These are phyloP conservation scores for Drosophila anceps DNA, from an alignment of 2,888 invertebrate species.

Conservation along the genomic window DNA sequence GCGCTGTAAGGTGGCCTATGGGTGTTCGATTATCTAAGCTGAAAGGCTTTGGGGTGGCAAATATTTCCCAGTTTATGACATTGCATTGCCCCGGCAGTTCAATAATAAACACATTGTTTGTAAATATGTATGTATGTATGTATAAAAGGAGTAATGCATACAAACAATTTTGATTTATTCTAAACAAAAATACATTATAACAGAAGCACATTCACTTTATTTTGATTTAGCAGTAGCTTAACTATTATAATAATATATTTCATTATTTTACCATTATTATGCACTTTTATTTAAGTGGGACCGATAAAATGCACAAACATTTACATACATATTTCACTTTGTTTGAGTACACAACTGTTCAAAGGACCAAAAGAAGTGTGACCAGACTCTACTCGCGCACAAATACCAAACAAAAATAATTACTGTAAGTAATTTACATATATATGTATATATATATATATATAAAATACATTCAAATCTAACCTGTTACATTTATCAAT, in stretches of 20 bases:
- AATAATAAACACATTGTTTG: constrained; percentile 5
- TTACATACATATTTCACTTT: constrained; percentile 9
- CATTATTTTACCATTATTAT: constrained; percentile 1
- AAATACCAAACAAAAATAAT: background rate
- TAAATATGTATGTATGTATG: constrained; percentile 7
- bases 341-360: background rate
- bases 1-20: too few relatives aligned
- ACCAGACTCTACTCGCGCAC: background rate
- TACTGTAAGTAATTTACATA: background rate
- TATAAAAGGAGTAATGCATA: background rate
- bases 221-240: background rate
- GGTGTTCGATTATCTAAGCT: background rate
- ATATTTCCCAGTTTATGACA: too few relatives aligned
- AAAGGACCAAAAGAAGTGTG: background rate
- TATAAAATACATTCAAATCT: too few relatives aligned
- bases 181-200: background rate
- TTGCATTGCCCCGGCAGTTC: background rate
- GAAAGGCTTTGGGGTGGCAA: background rate
- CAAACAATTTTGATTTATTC: background rate
- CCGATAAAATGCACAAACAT: background rate
- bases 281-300: constrained; percentile 1
- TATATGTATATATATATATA: too few relatives aligned
- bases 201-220: background rate
- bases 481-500: too few relatives aligned
- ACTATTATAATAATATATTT: background rate